phyloP scores from a whole-genome alignment of 2,888 invertebrate genomes.

The Arge pagana region DNA sequence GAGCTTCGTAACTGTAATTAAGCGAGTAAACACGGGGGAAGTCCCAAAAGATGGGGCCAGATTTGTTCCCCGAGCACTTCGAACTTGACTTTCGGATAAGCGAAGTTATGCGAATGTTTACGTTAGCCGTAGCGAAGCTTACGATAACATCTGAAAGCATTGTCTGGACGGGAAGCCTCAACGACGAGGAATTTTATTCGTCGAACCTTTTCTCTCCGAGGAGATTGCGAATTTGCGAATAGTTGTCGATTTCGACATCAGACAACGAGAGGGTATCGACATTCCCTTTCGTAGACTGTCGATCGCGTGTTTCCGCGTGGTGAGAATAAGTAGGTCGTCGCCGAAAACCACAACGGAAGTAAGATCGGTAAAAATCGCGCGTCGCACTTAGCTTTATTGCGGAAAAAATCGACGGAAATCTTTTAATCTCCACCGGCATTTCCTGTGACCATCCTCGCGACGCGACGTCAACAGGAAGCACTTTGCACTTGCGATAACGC shows the following conservation, averaged over 20 bases:
- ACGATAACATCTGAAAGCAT: slow-evolving; percentile 7
- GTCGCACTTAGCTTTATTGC: too few relatives aligned
- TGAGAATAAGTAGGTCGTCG: too few relatives aligned
- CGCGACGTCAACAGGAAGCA: slow-evolving; percentile 1
- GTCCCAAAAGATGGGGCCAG: neutral
- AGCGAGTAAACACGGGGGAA: slow-evolving; percentile 4
- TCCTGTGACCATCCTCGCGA: neutral
- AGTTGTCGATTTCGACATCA: too few relatives aligned
- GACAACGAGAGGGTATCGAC: too few relatives aligned
- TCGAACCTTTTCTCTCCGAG: too few relatives aligned
- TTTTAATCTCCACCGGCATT: slow-evolving; percentile 14
- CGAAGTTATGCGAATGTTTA: neutral
- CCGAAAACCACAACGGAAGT: too few relatives aligned
- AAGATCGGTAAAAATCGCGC: too few relatives aligned
- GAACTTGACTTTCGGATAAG: slow-evolving; percentile 12
- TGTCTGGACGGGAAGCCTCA: neutral
- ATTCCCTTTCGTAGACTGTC: too few relatives aligned
- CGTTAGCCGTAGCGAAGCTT: too few relatives aligned
- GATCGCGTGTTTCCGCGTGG: too few relatives aligned
- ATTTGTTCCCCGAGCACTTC: neutral
- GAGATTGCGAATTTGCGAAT: too few relatives aligned
- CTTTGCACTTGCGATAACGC: slow-evolving; percentile 13
- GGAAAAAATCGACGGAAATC: slow-evolving; percentile 8
- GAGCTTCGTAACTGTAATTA: slow-evolving; percentile 18
- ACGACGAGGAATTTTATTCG: too few relatives aligned